Conservation (phyloP, 2,888 invertebrate species). For the Sinodicranocentrus sp. region DNA sequence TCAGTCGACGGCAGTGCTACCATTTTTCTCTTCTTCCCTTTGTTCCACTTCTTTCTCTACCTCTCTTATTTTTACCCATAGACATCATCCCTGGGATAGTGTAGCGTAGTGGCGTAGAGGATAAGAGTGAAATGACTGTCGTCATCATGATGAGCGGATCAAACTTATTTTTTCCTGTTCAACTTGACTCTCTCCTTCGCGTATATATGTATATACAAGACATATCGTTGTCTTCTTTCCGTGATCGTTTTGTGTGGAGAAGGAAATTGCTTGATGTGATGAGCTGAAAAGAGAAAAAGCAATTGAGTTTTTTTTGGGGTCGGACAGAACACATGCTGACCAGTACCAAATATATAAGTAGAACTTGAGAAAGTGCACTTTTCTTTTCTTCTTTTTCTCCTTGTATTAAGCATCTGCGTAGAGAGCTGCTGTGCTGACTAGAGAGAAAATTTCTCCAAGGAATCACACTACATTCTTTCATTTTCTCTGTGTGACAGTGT, state of each 20-base stretch:
- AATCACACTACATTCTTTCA: too few relatives aligned
- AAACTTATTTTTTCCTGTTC: neutral
- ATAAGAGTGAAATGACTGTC: constrained; percentile 1
- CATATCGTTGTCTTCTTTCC: neutral
- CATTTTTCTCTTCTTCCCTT: constrained; percentile 17
- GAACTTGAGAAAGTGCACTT: neutral
- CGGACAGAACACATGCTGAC: neutral
- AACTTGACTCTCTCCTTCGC: neutral
- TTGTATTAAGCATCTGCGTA: too few relatives aligned
- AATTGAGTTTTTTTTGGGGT: neutral
- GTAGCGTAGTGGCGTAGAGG: too few relatives aligned
- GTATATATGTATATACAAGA: neutral
- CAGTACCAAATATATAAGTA: neutral
- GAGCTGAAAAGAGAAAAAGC: neutral
- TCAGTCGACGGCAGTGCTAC: constrained; percentile 7
- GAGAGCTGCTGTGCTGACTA: too few relatives aligned
- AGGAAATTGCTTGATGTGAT: neutral
- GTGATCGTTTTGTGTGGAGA: neutral
- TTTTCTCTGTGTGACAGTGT: too few relatives aligned
- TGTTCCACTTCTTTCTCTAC: neutral
- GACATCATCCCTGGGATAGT: too few relatives aligned
- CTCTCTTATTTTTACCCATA: too few relatives aligned
- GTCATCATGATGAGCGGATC: constrained; percentile 16
- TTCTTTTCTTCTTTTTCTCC: neutral
- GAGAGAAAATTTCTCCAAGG: too few relatives aligned